Evolutionary conservation across 2,113 vertebrate genomes (phyloP).

Genomic region (Callipepla squamata): DNA sequence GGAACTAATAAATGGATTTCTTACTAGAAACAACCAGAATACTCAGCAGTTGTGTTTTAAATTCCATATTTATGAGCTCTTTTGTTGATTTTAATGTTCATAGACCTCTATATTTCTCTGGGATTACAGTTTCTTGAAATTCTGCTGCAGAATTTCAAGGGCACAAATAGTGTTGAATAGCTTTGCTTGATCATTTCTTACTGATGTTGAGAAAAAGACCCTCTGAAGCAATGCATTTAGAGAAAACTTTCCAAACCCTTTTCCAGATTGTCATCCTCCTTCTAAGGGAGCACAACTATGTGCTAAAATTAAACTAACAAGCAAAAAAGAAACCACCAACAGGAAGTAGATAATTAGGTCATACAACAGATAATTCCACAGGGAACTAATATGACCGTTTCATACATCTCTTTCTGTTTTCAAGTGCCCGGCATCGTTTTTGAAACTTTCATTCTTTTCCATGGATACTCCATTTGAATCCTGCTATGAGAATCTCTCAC

Average conservation of each 20-base stretch:
- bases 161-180: neutral
- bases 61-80: neutral
- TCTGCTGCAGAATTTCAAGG: neutral
- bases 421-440: neutral
- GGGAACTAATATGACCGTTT: neutral
- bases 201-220: neutral
- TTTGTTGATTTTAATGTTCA: neutral
- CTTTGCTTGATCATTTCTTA: neutral
- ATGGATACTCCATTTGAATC: rapidly evolving
- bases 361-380: neutral
- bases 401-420: neutral
- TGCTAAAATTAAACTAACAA: neutral
- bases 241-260: neutral
- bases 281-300: neutral
- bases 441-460: neutral
- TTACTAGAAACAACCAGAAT: neutral
- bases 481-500: neutral
- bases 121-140: neutral
- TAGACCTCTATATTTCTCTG: neutral
- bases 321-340: neutral
- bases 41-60: neutral
- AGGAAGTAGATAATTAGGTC: neutral
- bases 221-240: neutral
- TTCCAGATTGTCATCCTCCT: neutral
- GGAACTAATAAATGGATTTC: neutral